Conservation (phyloP, 2,888 invertebrate genomes). For the Lasioglossum calceatum region DNA sequence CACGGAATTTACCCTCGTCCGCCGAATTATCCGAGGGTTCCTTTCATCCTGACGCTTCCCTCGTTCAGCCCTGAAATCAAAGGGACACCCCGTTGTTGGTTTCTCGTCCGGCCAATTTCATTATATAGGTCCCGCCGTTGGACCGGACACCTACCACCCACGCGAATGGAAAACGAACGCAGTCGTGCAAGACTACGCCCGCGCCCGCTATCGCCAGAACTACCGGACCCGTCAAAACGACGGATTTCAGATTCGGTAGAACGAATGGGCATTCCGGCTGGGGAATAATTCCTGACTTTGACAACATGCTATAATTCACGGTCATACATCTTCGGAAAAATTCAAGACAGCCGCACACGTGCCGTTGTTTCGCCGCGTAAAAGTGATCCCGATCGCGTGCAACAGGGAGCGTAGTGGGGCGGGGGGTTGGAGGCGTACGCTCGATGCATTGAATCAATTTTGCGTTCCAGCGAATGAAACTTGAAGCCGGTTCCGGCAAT, state of each 20-base stretch:
- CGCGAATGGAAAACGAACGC: conserved; percentile 48
- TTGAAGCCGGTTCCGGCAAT: not conserved
- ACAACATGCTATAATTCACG: not conserved
- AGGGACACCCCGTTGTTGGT: conserved; percentile 64
- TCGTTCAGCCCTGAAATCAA: conserved; percentile 64
- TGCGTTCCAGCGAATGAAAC: conserved; percentile 36
- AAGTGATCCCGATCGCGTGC: conserved; percentile 41
- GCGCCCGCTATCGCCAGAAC: not conserved
- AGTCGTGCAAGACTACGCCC: not conserved
- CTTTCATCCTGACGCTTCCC: conserved; percentile 66
- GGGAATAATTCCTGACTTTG: no score
- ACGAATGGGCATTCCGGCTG: no score
- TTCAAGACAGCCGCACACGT: not conserved
- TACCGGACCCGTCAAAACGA: conserved; percentile 4
- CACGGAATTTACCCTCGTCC: conserved; percentile 65
- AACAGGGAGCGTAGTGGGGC: not conserved
- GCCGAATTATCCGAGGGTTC: conserved; percentile 67
- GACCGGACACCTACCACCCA: conserved; percentile 57
- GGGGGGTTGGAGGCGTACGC: not conserved
- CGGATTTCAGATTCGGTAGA: not conserved
- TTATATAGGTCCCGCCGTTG: conserved; percentile 68
- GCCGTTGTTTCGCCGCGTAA: not conserved
- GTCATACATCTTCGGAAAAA: no score
- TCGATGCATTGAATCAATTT: conserved; percentile 59
- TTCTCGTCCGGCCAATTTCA: conserved; percentile 71